phyloP scores from a whole-genome alignment of 2,113 vertebrate species.

The Pitta sordida region DNA sequence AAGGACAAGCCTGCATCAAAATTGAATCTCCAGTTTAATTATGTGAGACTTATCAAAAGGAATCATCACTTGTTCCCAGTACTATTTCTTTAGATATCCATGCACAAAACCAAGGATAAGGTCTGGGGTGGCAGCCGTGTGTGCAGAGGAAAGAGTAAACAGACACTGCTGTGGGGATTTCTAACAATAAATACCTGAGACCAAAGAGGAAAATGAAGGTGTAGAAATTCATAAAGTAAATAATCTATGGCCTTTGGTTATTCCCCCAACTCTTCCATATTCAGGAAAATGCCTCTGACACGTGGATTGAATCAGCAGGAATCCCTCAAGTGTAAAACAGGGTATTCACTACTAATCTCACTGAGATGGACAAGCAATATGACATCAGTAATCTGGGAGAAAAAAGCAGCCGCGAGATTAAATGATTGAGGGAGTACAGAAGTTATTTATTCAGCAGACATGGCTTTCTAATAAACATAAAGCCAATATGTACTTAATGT shows the following conservation, averaged over 20 bases:
- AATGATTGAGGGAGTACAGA: background rate
- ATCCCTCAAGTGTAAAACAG: background rate
- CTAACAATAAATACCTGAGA: background rate
- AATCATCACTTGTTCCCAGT: background rate
- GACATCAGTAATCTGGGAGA: slow-evolving; percentile 4
- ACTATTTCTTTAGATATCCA: background rate
- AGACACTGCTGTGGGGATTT: background rate
- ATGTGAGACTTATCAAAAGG: background rate
- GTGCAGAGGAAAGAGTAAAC: background rate
- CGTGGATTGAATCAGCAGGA: background rate
- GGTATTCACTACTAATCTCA: background rate
- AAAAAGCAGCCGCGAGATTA: background rate
- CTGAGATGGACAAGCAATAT: background rate
- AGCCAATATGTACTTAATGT: background rate
- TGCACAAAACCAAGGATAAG: background rate
- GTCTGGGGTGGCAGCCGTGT: background rate
- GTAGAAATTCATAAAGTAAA: background rate
- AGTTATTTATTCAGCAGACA: background rate
- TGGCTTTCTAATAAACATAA: background rate
- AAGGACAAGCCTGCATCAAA: background rate
- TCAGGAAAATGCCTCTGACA: background rate
- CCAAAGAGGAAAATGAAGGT: background rate
- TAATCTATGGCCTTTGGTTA: background rate
- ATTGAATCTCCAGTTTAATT: background rate
- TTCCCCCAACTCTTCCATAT: background rate